phyloP scores from a whole-genome alignment of 2,888 invertebrate genomes.

The Agrochola circellaris region DNA sequence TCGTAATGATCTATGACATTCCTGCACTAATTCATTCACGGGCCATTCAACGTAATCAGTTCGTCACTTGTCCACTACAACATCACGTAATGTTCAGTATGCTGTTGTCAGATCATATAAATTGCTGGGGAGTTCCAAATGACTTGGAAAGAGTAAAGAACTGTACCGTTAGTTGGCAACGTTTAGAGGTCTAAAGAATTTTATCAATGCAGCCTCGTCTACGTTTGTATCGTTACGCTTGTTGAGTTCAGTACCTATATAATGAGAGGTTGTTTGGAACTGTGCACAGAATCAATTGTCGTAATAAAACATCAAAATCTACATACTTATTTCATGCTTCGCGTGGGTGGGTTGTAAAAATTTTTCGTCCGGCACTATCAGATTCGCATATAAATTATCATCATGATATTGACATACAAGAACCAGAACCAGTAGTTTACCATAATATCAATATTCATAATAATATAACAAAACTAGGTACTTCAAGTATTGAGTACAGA shows the following conservation, averaged over 20 bases:
- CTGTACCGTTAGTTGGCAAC: slow-evolving; percentile 54
- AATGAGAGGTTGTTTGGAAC: slow-evolving; percentile 51
- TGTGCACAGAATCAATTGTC: slow-evolving; percentile 48
- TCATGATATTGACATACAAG: slow-evolving; percentile 59
- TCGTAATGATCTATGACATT: slow-evolving; percentile 49
- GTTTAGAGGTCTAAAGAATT: slow-evolving; percentile 48
- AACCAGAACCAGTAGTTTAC: slow-evolving; percentile 52
- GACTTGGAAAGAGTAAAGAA: slow-evolving; percentile 36
- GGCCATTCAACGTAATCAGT: slow-evolving; percentile 47
- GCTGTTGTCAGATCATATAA: slow-evolving; percentile 48
- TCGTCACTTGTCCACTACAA: slow-evolving; percentile 28
- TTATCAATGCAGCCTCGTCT: slow-evolving; percentile 50
- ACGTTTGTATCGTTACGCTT: slow-evolving; percentile 42
- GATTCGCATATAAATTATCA: slow-evolving; percentile 54
- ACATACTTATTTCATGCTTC: slow-evolving; percentile 51
- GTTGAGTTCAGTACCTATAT: slow-evolving; percentile 34
- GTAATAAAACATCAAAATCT: slow-evolving; percentile 49
- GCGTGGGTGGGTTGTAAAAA: slow-evolving; percentile 17
- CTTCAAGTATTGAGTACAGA: slow-evolving; percentile 58
- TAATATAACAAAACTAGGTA: slow-evolving; percentile 54
- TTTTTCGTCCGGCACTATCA: slow-evolving; percentile 17
- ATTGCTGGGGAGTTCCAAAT: slow-evolving; percentile 48
- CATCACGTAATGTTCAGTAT: slow-evolving; percentile 34
- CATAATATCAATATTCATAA: slow-evolving; percentile 57
- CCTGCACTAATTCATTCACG: slow-evolving; percentile 55